Base-by-base conservation (phyloP, 2,113 vertebrate species). In the Hypocryptadius cinnamomeus region DNA sequence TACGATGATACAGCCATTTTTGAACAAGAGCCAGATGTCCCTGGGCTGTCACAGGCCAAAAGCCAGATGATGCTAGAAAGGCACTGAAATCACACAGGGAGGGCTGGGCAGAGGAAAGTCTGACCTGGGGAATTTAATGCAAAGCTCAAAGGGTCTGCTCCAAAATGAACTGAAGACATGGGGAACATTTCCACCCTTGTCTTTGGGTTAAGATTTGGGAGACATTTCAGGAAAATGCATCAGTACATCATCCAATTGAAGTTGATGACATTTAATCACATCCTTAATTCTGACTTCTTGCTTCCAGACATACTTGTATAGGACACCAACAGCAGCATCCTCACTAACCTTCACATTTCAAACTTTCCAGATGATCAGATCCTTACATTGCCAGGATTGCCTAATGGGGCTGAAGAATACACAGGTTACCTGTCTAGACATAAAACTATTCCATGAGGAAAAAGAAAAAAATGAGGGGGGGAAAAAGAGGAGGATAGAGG, bases 21-120 rank as follows among this genome's bases (percentile, higher is more conserved):
- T 1, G 2, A 74, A 47, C 12, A 47, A 50, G 15, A 79, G 28
- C 28, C 31, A 81, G 33, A n/a, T 0, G 1, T 12, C n/a, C 21
- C 2, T 2, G 35, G 30, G 33, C 13, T 73, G 47, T 20, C 1
- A 0, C 23, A 6, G 3, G 4, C 30, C 25, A 11, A 71, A 39
- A 48, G 25, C 10, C 54, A 66, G 42, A 39, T 27, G 27, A 33
- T 64, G 17, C 48, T 35, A 48, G 57, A 81, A 72, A 71, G 39
- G 17, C 11, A 20, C 16, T 42, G 80, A 80, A 84, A 89, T 53
- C 5, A 1, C 2, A 2, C n/a, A 71, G 44, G 8, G 35, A 84
- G 12, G 30, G 33, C 24, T 60, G 65, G 84, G 65, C 17, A 1
- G 3, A 71, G 24, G 13, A 14, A 87, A 45, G 23, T 60, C 63